Base-by-base conservation (phyloP, 1,140 invertebrate genomes). In the Eurosta solidaginis region DNA sequence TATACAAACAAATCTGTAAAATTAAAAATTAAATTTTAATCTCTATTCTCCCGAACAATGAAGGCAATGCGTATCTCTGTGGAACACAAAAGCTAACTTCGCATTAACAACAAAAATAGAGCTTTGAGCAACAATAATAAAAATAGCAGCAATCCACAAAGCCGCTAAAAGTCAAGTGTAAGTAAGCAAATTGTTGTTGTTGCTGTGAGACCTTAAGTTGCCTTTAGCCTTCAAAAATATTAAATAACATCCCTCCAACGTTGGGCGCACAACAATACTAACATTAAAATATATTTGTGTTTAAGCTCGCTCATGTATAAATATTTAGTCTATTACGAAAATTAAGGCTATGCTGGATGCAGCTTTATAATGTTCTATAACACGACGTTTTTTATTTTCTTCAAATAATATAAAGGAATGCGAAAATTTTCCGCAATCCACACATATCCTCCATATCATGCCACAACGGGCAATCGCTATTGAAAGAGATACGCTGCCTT, bases 1-100 rank as follows among this genome's bases (percentile, higher is more conserved):
- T 42, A 77, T 47, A 25, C 84, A 85, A 85, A 82, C 82, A 82
- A 40, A 82, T 80, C 83, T 80, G 84, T 81, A 84, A n/a, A 85
- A 85, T 84, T 85, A 83, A 85, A 85, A 85, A 85, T 85, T 85
- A 83, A 85, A 85, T 82, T 85, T 85, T 85, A 84, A 85, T 84
- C 80, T 82, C 74, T 49, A 78, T 77, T 59, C 76, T 42, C n/a
- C 36, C 17, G 7, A 40, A 74, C 40, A 44, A 74, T 74, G 40
- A 44, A 29, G 44, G 52, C 76, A 63, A 77, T 63, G 75, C 75
- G 75, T 74, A 29, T 76, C 17, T 68, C 54, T 44, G 36, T 29
- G 42, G 40, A 14, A 20, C 68, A 47, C 73, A 74, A 45, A 68
- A 74, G 73, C 22, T 12, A 54, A 5, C 22, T 0, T 12, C 3